A percentile compares a stretch with the other conserved stretches of the same genome.
phyloP scores from a whole-genome alignment of 2,888 invertebrate genomes.

The Neocrepidodera transversa region DNA sequence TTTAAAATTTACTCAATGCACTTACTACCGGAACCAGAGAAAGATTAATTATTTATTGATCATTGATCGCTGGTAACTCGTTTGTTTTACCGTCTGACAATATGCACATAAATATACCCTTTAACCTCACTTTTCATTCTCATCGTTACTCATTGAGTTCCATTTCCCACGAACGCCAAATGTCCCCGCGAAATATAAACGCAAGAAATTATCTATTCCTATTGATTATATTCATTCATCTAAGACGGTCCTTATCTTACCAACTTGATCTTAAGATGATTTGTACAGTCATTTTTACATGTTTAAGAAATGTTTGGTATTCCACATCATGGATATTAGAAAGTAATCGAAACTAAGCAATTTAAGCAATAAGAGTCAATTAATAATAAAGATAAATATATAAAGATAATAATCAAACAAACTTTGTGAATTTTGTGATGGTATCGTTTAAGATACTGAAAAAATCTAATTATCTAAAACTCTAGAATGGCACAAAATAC shows the following conservation, averaged over 20 bases:
- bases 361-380: no score
- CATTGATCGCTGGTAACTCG: conserved; percentile 36
- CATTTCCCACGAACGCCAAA: conserved; percentile 31
- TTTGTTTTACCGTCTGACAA: conserved; percentile 37
- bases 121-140: conserved; percentile 36
- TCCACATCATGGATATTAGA: no score
- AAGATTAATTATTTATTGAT: conserved; percentile 36
- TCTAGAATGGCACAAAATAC: no score
- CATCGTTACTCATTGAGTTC: conserved; percentile 37
- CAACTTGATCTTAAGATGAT: background rate
- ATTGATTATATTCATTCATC: conserved; percentile 3
- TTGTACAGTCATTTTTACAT: background rate
- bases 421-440: no score
- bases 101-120: conserved; percentile 39
- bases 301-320: background rate
- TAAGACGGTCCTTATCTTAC: background rate
- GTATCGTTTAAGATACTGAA: no score
- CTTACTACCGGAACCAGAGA: conserved; percentile 20
- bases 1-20: no score
- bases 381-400: no score
- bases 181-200: conserved; percentile 24
- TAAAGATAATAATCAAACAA: no score
- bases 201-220: conserved; percentile 20
- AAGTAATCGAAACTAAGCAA: no score
- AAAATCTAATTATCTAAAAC: no score